Evolutionary conservation across 1,140 invertebrate species (phyloP).

Genomic region (Helicoverpa zea): DNA sequence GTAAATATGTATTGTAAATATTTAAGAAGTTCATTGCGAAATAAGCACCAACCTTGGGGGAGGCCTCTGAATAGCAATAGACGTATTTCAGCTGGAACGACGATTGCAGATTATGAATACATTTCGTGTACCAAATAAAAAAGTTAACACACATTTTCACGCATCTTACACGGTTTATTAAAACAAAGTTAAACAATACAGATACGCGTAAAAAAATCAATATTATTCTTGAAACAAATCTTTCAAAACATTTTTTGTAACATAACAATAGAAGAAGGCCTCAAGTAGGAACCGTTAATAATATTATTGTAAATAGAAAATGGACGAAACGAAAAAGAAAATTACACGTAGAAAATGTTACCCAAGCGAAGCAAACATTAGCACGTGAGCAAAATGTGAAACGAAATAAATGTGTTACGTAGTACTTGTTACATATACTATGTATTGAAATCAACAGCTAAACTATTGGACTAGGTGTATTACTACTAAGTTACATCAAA

Average conservation of each 20-base stretch:
- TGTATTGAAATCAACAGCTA: too few species aligned
- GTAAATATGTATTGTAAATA: too few species aligned
- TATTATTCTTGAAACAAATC: background rate
- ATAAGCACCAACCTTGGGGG: too few species aligned
- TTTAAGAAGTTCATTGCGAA: too few species aligned
- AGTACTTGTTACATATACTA: too few species aligned
- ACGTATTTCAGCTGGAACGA: too few species aligned
- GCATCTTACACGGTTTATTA: background rate
- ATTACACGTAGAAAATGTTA: background rate
- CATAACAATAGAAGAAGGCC: background rate
- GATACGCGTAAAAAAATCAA: background rate
- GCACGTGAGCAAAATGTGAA: background rate
- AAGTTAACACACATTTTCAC: background rate
- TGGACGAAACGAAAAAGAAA: background rate
- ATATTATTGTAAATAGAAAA: background rate
- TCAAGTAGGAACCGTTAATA: background rate
- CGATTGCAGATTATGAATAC: background rate
- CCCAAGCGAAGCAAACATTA: background rate
- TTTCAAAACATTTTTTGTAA: background rate
- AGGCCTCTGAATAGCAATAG: too few species aligned
- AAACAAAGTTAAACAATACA: background rate
- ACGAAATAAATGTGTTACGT: too few species aligned
- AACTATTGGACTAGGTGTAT: too few species aligned
- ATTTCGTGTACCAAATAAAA: background rate
- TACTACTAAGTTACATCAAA: too few species aligned